A percentile compares a stretch with the other conserved stretches of the same genome.
Conservation (phyloP, 2,888 invertebrate species). For the Protophormia terraenovae region DNA sequence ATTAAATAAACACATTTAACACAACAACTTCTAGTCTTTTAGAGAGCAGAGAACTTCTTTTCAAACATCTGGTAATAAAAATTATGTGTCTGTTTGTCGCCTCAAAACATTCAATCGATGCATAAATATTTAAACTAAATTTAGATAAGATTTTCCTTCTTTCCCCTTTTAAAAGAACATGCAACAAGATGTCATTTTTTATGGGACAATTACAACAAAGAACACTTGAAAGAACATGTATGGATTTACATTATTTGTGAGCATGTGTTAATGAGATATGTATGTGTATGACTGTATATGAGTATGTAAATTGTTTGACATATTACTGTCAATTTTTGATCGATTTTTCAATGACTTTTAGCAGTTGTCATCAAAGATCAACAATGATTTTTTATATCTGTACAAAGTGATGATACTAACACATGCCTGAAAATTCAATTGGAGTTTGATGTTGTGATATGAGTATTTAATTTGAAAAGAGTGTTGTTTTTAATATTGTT, state of each 20-base stretch:
- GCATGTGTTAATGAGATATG: neutral
- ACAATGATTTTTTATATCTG: conserved; percentile 14
- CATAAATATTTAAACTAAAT: conserved; percentile 35
- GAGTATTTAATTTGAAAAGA: conserved; percentile 12
- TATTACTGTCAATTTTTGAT: conserved; percentile 67
- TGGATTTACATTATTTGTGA: neutral
- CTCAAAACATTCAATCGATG: neutral
- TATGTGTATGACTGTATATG: neutral
- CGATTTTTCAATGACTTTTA: conserved; percentile 62
- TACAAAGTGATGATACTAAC: conserved; percentile 20
- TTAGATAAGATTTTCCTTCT: conserved; percentile 21
- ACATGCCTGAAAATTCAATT: conserved; percentile 22
- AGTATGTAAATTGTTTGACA: conserved; percentile 64
- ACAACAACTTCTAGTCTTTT: neutral
- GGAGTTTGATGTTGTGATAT: neutral
- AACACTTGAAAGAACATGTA: conserved; percentile 57
- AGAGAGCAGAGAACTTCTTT: neutral
- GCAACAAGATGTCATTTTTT: conserved; percentile 63
- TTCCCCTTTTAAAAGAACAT: conserved; percentile 23
- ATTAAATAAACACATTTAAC: neutral
- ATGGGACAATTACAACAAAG: conserved; percentile 61
- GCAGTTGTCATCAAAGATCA: conserved; percentile 63
- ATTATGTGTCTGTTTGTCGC: neutral
- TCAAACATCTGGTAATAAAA: conserved; percentile 52
- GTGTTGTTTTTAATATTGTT: neutral